phyloP scores from a whole-genome alignment of 2,888 invertebrate species.

The Oxystoma pomonae region DNA sequence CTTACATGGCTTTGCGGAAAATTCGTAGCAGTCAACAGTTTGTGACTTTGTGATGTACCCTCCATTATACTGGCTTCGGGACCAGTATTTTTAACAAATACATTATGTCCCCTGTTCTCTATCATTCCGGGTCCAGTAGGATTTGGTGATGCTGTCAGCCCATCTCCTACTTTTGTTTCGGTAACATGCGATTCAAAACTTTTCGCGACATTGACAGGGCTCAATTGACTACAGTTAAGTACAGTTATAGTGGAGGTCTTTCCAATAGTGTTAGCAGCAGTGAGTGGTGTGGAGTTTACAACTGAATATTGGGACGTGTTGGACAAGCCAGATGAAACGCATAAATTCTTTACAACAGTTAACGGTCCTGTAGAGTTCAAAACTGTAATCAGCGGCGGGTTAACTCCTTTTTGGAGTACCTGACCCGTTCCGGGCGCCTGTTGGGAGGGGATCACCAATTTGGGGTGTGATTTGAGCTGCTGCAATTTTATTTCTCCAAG shows the following conservation, averaged over 20 bases:
- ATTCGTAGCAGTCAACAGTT: slow-evolving; percentile 42
- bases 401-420: slow-evolving; percentile 37
- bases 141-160: no score
- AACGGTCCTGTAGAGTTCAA: slow-evolving; percentile 44
- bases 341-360: slow-evolving; percentile 44
- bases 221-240: slow-evolving; percentile 32
- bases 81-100: slow-evolving; percentile 45
- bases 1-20: slow-evolving; percentile 44
- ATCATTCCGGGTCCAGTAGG: slow-evolving; percentile 18
- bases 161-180: slow-evolving; percentile 4
- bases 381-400: slow-evolving; percentile 44
- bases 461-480: neutral
- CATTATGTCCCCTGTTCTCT: slow-evolving; percentile 43
- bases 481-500: neutral
- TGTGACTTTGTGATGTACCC: slow-evolving; percentile 42
- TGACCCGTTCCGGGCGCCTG: slow-evolving; percentile 18
- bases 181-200: slow-evolving; percentile 31
- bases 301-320: slow-evolving; percentile 41
- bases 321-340: slow-evolving; percentile 39
- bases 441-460: neutral
- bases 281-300: slow-evolving; percentile 41
- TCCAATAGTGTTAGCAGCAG: slow-evolving; percentile 39
- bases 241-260: slow-evolving; percentile 43
- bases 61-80: slow-evolving; percentile 32
- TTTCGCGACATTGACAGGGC: slow-evolving; percentile 44